Percentiles rank a stretch among this genome's conserved stretches.
Conservation (phyloP, 1,140 invertebrate genomes). For the Phymastichus coffea region DNA sequence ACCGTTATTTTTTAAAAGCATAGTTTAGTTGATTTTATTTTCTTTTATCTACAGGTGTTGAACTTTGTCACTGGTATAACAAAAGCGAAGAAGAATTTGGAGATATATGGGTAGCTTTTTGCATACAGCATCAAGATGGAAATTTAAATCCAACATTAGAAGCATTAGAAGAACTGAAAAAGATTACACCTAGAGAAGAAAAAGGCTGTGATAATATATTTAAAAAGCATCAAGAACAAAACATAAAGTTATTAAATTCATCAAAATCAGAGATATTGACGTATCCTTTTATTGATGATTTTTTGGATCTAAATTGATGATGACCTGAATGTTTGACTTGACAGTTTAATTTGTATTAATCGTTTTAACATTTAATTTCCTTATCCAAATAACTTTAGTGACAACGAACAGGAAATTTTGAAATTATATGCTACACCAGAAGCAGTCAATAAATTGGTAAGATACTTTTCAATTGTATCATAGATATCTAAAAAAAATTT, state of each 20-base stretch:
- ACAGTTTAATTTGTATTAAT: not conserved
- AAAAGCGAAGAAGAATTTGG: slow-evolving; percentile 49
- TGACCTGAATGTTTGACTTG: not conserved
- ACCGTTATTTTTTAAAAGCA: too few species aligned
- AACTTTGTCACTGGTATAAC: slow-evolving; percentile 43
- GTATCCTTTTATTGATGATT: slow-evolving; percentile 38
- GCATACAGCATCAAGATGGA: slow-evolving; percentile 34
- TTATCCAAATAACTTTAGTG: slow-evolving; percentile 28
- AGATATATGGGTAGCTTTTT: slow-evolving; percentile 51
- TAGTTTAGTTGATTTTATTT: not conserved
- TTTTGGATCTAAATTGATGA: slow-evolving; percentile 17
- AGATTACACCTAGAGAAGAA: slow-evolving; percentile 13
- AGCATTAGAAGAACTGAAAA: slow-evolving; percentile 43
- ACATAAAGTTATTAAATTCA: slow-evolving; percentile 15
- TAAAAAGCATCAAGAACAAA: not conserved
- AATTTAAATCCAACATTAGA: slow-evolving; percentile 44
- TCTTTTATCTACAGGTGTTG: slow-evolving; percentile 40
- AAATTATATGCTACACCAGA: slow-evolving; percentile 38
- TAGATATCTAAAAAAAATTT: too few species aligned
- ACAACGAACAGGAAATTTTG: slow-evolving; percentile 42
- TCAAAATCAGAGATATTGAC: not conserved
- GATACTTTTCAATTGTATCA: too few species aligned
- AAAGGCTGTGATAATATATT: slow-evolving; percentile 7
- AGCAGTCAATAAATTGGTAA: slow-evolving; percentile 22
- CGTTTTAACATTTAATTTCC: slow-evolving; percentile 12